These are phyloP conservation scores for Neotragus pygmaeus DNA, from an alignment of 2,113 vertebrate species.

Conservation along the genomic window DNA sequence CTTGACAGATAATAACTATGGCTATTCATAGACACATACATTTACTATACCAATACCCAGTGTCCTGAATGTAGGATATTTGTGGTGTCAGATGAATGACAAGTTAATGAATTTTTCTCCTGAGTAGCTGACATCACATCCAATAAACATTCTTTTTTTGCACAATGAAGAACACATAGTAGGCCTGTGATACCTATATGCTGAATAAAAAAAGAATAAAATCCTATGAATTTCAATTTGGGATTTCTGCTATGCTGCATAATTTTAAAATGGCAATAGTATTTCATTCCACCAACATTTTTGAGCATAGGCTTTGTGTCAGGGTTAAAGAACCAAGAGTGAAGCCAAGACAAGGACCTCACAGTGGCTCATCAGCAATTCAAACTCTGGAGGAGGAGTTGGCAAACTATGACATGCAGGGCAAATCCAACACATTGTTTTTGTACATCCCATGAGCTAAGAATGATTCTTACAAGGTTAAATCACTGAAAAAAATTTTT, in stretches of 20 bases:
- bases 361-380: not conserved
- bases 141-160: not conserved
- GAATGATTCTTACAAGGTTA: not conserved
- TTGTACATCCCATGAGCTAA: not conserved
- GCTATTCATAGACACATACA: conserved; percentile 54
- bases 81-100: conserved; percentile 14
- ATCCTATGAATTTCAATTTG: not conserved
- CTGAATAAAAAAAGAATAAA: not conserved
- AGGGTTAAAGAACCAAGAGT: conserved; percentile 6
- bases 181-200: not conserved
- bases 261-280: not conserved
- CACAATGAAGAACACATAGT: not conserved
- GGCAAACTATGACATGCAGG: not conserved
- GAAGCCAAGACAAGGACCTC: not conserved
- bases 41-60: conserved; percentile 53
- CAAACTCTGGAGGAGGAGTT: not conserved
- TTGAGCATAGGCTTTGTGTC: not conserved
- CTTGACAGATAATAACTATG: conserved; percentile 49
- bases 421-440: not conserved
- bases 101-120: conserved; percentile 56
- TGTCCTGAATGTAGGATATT: conserved; percentile 36
- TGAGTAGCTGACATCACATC: not conserved
- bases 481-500: not conserved
- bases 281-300: conserved; percentile 17
- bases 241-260: not conserved